These are phyloP conservation scores for Schizopygopsis malacanthus DNA, from an alignment of 2,797 vertebrate genomes.

Conservation along the genomic window DNA sequence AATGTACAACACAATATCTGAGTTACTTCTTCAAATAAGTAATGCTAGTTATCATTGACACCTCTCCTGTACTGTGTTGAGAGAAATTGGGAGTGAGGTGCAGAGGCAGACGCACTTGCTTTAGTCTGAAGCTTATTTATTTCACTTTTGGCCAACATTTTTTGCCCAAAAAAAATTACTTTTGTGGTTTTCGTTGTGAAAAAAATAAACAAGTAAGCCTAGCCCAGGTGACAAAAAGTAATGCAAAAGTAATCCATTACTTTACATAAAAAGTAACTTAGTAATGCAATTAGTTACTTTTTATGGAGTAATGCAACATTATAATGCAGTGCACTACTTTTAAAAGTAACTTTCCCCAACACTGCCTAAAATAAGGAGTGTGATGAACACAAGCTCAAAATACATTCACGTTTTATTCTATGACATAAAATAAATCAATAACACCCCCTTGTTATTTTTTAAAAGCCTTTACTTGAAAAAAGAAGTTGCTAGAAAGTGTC, in stretches of 20 bases:
- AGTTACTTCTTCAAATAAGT: neutral
- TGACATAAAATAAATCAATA: neutral
- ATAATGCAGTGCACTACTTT: neutral
- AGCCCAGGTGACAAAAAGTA: neutral
- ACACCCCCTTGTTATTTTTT: neutral
- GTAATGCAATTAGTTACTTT: neutral
- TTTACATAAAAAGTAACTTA: neutral
- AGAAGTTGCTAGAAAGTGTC: neutral
- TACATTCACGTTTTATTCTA: neutral
- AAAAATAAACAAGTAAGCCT: neutral
- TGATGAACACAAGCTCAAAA: neutral
- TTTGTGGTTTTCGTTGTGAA: neutral
- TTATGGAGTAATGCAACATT: neutral
- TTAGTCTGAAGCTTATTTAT: too few species aligned
- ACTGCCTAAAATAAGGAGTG: neutral
- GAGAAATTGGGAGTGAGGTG: neutral
- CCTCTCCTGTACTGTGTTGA: neutral
- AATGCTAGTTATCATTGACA: neutral
- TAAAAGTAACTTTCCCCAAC: neutral
- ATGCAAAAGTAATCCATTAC: neutral
- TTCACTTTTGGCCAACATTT: neutral
- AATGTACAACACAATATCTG: neutral
- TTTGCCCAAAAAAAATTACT: neutral
- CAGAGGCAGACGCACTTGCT: neutral
- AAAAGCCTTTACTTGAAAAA: neutral